Conservation (phyloP, 2,113 vertebrate genomes). For the Maccullochella peelii region DNA sequence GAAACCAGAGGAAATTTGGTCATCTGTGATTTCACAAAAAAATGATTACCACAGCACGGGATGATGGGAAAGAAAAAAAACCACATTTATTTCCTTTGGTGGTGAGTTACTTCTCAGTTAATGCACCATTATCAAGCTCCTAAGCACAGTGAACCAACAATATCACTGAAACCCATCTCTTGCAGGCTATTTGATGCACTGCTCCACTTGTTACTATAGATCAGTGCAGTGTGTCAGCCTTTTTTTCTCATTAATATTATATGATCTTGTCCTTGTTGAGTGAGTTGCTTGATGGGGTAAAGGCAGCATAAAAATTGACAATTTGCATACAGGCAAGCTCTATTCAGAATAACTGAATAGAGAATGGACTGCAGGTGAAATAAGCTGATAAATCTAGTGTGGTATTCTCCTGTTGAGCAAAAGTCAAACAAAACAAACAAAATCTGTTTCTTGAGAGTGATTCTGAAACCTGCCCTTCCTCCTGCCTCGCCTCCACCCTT, state of each 20-base stretch:
- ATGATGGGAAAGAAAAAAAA: background rate
- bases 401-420: background rate
- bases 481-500: background rate
- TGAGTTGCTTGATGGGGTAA: background rate
- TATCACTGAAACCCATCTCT: background rate
- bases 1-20: background rate
- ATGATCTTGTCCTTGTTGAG: slow-evolving; percentile 16
- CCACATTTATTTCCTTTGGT: background rate
- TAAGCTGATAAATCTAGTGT: background rate
- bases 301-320: background rate
- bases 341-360: background rate
- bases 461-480: slow-evolving; percentile 45
- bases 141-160: background rate
- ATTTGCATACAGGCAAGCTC: background rate
- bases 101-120: background rate
- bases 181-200: background rate
- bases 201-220: slow-evolving; percentile 1
- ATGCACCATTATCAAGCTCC: background rate
- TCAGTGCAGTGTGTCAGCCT: background rate
- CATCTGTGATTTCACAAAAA: background rate
- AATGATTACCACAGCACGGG: background rate
- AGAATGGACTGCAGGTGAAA: background rate
- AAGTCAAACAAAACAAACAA: background rate
- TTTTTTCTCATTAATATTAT: slow-evolving; percentile 23
- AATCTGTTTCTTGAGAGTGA: background rate